Evolutionary conservation across 2,797 vertebrate genomes (phyloP).

Genomic region (Phaenicophaeus curvirostris): DNA sequence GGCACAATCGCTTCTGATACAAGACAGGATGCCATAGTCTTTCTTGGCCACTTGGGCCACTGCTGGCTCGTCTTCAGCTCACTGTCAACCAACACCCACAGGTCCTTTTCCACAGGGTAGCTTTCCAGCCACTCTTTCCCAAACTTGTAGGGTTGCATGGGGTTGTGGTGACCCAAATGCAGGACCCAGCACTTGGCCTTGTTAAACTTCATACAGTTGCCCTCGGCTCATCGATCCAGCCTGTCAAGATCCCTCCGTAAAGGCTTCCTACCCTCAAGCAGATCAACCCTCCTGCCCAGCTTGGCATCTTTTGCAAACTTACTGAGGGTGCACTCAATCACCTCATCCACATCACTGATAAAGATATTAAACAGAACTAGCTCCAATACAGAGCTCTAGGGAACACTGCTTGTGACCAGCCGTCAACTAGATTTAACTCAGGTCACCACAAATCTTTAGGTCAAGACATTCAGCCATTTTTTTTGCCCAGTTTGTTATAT

Average conservation of each 20-base stretch:
- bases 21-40: neutral
- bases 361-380: neutral
- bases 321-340: accelerated
- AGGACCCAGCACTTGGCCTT: accelerated
- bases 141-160: neutral
- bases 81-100: neutral
- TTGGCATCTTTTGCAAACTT: neutral
- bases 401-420: neutral
- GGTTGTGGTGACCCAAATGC: neutral
- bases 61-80: neutral
- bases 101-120: accelerated
- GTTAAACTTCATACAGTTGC: accelerated
- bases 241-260: neutral
- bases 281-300: neutral
- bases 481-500: neutral
- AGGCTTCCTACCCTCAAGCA: neutral
- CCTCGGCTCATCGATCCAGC: accelerated
- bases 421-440: neutral
- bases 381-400: neutral
- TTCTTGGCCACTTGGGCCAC: neutral
- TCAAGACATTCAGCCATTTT: neutral
- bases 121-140: neutral
- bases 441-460: neutral
- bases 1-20: neutral
- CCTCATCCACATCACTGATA: accelerated